These are phyloP conservation scores for Podotricha telesiphe DNA, from an alignment of 2,888 invertebrate species.

Conservation along the genomic window DNA sequence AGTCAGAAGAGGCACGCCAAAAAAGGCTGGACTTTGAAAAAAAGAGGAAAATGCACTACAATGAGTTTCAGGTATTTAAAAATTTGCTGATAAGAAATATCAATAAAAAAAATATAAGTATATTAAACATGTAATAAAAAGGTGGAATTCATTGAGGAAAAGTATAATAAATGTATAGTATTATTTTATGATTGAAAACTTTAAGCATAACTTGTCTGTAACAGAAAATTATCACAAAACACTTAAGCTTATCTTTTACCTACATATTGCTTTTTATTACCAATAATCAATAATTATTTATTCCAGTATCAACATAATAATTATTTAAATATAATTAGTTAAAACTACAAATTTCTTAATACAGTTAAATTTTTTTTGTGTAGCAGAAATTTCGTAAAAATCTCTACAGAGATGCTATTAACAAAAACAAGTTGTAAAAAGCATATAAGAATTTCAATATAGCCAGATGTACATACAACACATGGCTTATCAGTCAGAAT, in stretches of 20 bases:
- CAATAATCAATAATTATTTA: conserved; percentile 12
- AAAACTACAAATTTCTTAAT: not conserved
- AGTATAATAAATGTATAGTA: not conserved
- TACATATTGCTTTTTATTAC: conserved; percentile 14
- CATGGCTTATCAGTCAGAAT: no score
- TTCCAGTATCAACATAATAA: not conserved
- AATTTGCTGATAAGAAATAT: not conserved
- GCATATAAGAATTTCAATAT: no score
- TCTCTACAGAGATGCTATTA: no score
- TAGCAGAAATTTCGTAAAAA: no score
- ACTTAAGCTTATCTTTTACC: conserved; percentile 30
- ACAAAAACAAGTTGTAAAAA: no score
- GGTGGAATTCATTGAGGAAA: no score
- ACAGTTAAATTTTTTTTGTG: no score
- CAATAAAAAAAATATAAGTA: not conserved
- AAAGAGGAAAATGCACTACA: conserved; percentile 98
- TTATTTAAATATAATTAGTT: not conserved
- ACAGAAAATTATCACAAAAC: conserved; percentile 2
- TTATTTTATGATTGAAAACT: not conserved
- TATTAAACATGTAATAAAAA: not conserved
- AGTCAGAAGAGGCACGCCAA: conserved; percentile 85
- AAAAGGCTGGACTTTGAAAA: conserved; percentile 93
- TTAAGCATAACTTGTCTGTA: not conserved
- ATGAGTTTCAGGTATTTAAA: conserved; percentile 89
- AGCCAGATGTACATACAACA: no score